Evolutionary conservation across 1,140 invertebrate species (phyloP), one percentile per base, ranked within the genome.

Genomic region (Grapholita molesta): DNA sequence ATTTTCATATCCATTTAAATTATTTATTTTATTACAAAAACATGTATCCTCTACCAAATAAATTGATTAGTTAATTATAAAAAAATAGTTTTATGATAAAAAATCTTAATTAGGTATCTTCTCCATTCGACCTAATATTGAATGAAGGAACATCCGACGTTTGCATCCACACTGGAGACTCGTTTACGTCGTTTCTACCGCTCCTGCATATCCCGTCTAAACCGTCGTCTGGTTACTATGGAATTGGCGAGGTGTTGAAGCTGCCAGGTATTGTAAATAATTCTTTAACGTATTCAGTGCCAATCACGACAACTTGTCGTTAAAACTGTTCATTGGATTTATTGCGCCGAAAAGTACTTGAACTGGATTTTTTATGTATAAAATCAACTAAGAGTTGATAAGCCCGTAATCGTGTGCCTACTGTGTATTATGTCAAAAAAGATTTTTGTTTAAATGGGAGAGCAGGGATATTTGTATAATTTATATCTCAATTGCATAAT

Each of bases 151-250:
- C 76, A 11, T 94, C 94, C 2, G 83, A 94, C 8, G 93, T 95
- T 1, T 89, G 92, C 30, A 83, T 84, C 32, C 93, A 95, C 80
- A 88, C 92, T 57, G 92, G 92, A 24, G 93, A 94, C 21, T 88
- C 90, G 35, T 85, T 83, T 64, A 70, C 73, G 57, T 70, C 78
- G 28, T 94, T 92, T 73, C 80, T 93, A 52, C 77, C 84, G 1
- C 85, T 95, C 2, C 77, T 95, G 1, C 88, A 88, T 65, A 80
- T 94, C 42, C 94, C 95, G 0, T 94, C 94, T 0, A 95, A 95
- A 85, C 90, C 91, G 7, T 75, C 89, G 12, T 86, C 91, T 28
- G 90, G 88, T 23, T 93, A 92, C 77, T 88, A 91, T 67, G 92
- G 93, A 6, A 74, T 94, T 8, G 86, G 90, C 11, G 93, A 94